Base-by-base conservation (phyloP, 2,888 invertebrate species). In the Biston betularia region DNA sequence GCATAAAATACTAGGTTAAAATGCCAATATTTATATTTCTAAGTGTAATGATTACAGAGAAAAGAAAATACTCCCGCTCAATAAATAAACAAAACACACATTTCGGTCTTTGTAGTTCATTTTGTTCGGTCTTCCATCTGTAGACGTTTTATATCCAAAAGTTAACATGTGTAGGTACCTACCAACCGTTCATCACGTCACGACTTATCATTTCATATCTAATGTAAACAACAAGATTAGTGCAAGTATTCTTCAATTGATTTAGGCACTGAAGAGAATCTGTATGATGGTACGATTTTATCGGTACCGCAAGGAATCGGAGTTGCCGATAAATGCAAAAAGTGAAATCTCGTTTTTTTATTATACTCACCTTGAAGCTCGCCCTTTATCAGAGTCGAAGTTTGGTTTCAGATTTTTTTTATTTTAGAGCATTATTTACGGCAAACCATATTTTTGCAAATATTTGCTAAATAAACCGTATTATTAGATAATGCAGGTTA, bases 111-210 rank as follows among this genome's bases (percentile, higher is more conserved):
- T 52, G 3, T 52, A 14, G 38, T 53, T 53, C 52, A 53, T 53
- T 53, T 53, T 15, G 38, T 53, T 53, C 52, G 14, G 50, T 38
- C 50, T n/a, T 34, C 8, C 12, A 50, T 50, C 34, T 50, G 12
- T 50, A 12, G 33, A 48, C 12, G 33, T 33, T 49, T 12, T 33
- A 33, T 0, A 48, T 12, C 44, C 11, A 44, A 44, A 44, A 44
- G 24, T 24, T 12, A 44, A 44, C 15, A 3, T 8, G 15, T 15
- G 15, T 46, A 46, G 7, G 44, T 45, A 45, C 12, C 44, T 45
- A 12, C 6, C 38, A 8, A 9, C 6, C 0, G 38, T 6, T 9
- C 9, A 6, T 2, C 38, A 38, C 38, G 38, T 44, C 4, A 6
- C 6, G 44, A 44, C 6, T 46, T 10, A 10, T 11, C 33, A 8